These are phyloP conservation scores for Alauda arvensis DNA, from an alignment of 2,797 vertebrate genomes.

Conservation along the genomic window DNA sequence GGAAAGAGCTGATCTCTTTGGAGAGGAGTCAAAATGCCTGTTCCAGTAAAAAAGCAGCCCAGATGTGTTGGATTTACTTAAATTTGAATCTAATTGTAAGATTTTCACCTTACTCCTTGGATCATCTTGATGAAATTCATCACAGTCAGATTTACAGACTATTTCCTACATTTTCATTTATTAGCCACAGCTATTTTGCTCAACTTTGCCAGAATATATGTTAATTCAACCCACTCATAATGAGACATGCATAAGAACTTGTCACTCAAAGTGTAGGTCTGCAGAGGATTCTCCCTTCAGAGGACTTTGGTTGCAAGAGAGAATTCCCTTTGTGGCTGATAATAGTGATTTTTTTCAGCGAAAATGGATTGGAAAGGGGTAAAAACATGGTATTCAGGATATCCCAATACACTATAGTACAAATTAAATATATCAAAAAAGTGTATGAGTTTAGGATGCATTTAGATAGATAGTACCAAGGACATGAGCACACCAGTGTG, in stretches of 20 bases:
- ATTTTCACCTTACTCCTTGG: slow-evolving; percentile 29
- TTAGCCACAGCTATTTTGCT: slow-evolving; percentile 67
- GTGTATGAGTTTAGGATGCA: slow-evolving; percentile 24
- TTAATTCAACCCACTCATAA: slow-evolving; percentile 69
- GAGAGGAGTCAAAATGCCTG: not conserved
- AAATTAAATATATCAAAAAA: slow-evolving; percentile 64
- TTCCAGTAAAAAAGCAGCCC: not conserved
- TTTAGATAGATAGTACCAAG: slow-evolving; percentile 33
- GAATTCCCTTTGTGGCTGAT: slow-evolving; percentile 64
- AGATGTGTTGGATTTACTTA: slow-evolving; percentile 19
- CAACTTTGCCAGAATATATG: slow-evolving; percentile 67
- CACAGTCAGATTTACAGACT: slow-evolving; percentile 61
- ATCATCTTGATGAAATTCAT: slow-evolving; percentile 52
- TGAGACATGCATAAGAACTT: slow-evolving; percentile 66
- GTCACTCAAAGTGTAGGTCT: slow-evolving; percentile 68
- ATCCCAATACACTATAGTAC: slow-evolving; percentile 33
- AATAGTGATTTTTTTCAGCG: slow-evolving; percentile 57
- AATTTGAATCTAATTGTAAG: slow-evolving; percentile 33
- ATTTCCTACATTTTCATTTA: slow-evolving; percentile 59
- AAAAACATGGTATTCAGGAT: slow-evolving; percentile 47
- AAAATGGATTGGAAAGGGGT: slow-evolving; percentile 44
- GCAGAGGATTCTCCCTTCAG: slow-evolving; percentile 68
- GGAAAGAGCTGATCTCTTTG: slow-evolving; percentile 16
- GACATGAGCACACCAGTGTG: not conserved
- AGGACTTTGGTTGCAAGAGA: slow-evolving; percentile 63